Evolutionary conservation across 1,140 invertebrate genomes (phyloP).

Genomic region (Drosophila gunungcola): DNA sequence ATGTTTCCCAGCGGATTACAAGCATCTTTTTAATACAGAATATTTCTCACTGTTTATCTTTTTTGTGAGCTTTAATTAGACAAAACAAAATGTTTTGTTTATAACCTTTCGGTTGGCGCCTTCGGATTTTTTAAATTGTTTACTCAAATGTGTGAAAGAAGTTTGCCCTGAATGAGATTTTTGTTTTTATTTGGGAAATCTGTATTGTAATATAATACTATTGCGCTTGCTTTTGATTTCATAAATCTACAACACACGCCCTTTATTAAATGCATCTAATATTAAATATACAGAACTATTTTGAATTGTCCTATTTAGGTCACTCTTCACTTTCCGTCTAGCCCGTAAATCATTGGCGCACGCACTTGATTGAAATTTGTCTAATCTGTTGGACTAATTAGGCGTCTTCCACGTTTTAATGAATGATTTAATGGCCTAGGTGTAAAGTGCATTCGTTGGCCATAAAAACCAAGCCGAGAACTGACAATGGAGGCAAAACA

Average conservation of each 20-base stretch:
- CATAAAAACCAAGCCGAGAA: conserved; percentile 32
- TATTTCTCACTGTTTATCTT: conserved; percentile 20
- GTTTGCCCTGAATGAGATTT: conserved; percentile 7
- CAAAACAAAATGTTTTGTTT: conserved; percentile 50
- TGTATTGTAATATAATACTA: neutral
- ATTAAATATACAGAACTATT: neutral
- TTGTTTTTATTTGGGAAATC: conserved; percentile 10
- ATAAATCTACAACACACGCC: neutral
- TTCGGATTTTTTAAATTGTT: conserved; percentile 40
- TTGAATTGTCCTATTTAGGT: neutral
- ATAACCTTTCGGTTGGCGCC: conserved; percentile 45
- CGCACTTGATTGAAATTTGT: conserved; percentile 34
- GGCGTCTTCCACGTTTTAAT: conserved; percentile 12
- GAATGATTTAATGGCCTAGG: conserved; percentile 56
- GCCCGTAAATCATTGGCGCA: conserved; percentile 25
- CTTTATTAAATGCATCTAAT: neutral
- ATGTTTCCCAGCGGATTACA: conserved; percentile 34
- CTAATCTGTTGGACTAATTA: conserved; percentile 17
- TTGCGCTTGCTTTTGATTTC: neutral
- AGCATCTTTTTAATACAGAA: conserved; percentile 13
- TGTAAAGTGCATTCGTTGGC: conserved; percentile 50
- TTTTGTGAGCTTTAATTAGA: conserved; percentile 50
- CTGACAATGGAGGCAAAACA: conserved; percentile 37
- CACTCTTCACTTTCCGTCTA: conserved; percentile 13
- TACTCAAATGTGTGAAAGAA: conserved; percentile 29